phyloP scores from a whole-genome alignment of 2,888 invertebrate species.

The Emmelina monodactyla region DNA sequence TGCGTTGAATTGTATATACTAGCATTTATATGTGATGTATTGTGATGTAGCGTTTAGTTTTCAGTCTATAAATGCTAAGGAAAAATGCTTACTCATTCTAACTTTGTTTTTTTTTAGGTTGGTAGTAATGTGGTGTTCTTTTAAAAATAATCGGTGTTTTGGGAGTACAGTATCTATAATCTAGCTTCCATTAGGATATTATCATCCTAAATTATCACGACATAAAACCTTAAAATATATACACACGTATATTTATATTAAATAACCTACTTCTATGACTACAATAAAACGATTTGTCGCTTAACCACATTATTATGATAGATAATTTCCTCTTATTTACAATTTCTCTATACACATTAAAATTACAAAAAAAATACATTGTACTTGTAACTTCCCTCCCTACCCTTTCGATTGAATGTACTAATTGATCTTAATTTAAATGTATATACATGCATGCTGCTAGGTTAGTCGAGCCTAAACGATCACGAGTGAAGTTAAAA shows the following conservation, averaged over 20 bases:
- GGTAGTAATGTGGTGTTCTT: too few species aligned
- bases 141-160: too few species aligned
- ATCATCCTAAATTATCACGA: too few species aligned
- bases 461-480: slow-evolving; percentile 52
- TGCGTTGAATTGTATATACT: neutral
- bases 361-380: slow-evolving; percentile 61
- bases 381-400: slow-evolving; percentile 59
- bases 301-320: slow-evolving; percentile 64
- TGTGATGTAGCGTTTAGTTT: slow-evolving; percentile 37
- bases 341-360: slow-evolving; percentile 58
- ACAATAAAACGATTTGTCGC: slow-evolving; percentile 62
- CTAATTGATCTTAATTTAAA: slow-evolving; percentile 37
- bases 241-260: slow-evolving; percentile 46
- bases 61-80: slow-evolving; percentile 39
- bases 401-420: slow-evolving; percentile 52
- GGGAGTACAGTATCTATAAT: too few species aligned
- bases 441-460: slow-evolving; percentile 46
- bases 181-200: too few species aligned
- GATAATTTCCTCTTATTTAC: slow-evolving; percentile 64
- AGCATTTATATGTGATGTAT: slow-evolving; percentile 35
- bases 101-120: neutral
- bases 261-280: slow-evolving; percentile 59
- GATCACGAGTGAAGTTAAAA: slow-evolving; percentile 48
- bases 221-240: too few species aligned
- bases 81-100: slow-evolving; percentile 25